A percentile compares a stretch with the other conserved stretches of the same genome.
These are phyloP conservation scores for Yoshiicerus persimilis DNA, from an alignment of 1,140 invertebrate species.

Conservation along the genomic window DNA sequence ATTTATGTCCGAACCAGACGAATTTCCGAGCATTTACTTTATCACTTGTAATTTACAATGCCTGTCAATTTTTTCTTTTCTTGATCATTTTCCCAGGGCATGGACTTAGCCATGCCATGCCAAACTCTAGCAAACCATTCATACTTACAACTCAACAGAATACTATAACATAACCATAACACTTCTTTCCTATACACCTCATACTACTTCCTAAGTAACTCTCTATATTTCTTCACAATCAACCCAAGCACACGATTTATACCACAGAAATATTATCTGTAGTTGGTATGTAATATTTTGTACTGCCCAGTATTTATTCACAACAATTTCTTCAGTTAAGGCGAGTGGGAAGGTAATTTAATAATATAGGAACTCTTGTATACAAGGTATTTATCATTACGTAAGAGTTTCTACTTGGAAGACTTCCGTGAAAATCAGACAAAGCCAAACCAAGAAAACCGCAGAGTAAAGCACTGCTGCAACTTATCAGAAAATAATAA, in stretches of 20 bases:
- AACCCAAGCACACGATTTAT: no score
- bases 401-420: no score
- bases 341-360: no score
- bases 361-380: no score
- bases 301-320: no score
- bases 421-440: no score
- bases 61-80: slow-evolving; percentile 32
- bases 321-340: no score
- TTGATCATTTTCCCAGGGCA: slow-evolving; percentile 12
- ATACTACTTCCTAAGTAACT: not conserved
- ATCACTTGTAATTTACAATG: slow-evolving; percentile 39
- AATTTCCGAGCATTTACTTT: slow-evolving; percentile 29
- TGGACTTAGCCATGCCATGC: not conserved
- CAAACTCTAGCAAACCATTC: not conserved
- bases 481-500: slow-evolving; percentile 9
- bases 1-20: slow-evolving; percentile 31
- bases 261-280: no score
- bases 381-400: no score
- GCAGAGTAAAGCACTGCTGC: not conserved
- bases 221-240: not conserved
- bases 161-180: not conserved
- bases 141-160: not conserved
- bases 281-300: no score
- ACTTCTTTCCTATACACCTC: not conserved
- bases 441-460: not conserved